These are phyloP conservation scores for Cairina moschata DNA, from an alignment of 2,113 vertebrate genomes.

Conservation along the genomic window DNA sequence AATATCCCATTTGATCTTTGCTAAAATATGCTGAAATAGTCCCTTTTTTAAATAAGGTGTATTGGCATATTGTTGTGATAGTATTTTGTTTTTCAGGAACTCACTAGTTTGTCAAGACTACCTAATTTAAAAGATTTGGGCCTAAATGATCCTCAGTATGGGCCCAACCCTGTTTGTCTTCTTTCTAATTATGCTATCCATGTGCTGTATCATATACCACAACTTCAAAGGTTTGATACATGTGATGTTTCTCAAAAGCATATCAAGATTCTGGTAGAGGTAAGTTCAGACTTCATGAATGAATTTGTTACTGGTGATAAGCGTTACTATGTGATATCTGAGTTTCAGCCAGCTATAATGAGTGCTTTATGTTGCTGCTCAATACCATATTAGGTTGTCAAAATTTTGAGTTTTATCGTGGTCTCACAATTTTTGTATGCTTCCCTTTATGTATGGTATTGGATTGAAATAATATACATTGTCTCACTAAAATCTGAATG, in stretches of 20 bases:
- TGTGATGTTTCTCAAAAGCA: conserved; percentile 82
- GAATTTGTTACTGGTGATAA: not conserved
- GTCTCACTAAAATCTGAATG: not conserved
- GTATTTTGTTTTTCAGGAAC: conserved; percentile 77
- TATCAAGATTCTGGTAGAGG: conserved; percentile 86
- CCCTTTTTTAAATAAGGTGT: not conserved
- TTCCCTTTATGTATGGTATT: not conserved
- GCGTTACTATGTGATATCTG: not conserved
- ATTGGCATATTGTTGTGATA: not conserved
- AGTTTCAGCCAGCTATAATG: not conserved
- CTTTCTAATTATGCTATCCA: conserved; percentile 89
- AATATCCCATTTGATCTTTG: not conserved
- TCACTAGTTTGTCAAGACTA: conserved; percentile 81
- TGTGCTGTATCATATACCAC: conserved; percentile 87
- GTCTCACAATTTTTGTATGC: not conserved
- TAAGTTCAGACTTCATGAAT: conserved; percentile 57
- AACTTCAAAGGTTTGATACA: conserved; percentile 83
- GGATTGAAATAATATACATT: not conserved
- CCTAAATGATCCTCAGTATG: conserved; percentile 84
- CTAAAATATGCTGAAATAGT: not conserved
- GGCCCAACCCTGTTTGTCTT: conserved; percentile 85
- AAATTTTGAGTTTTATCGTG: not conserved
- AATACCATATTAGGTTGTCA: not conserved
- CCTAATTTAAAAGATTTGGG: conserved; percentile 79
- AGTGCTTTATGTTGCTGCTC: not conserved